Base-by-base conservation (phyloP, 1,140 invertebrate genomes). In the Leptinotarsa defecta region DNA sequence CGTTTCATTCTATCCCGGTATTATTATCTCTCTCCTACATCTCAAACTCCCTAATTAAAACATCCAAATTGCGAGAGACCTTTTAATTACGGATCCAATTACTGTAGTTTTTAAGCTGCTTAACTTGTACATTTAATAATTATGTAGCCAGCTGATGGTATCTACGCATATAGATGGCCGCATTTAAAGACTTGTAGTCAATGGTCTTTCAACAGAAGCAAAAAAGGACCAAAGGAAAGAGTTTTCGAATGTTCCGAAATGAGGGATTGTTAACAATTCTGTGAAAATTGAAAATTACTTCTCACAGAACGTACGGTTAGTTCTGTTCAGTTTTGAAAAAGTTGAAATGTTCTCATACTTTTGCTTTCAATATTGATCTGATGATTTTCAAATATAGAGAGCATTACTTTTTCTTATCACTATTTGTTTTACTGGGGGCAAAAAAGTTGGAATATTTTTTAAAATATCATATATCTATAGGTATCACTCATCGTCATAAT, bases 41-140 rank as follows among this genome's bases (percentile, higher is more conserved):
- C 43, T 69, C 68, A 34, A 69, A 27, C 75, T 71, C 73, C 69
- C 77, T 81, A 81, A 81, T 81, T 81, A 81, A 81, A 81, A 77
- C 80, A 81, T 81, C 80, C 80, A 78, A 81, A 81, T 81, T 81
- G 77, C 80, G 74, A 80, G 76, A 79, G 79, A 67, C 79, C 76
- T 79, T 81, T 81, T 81, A 81, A 81, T 81, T 81, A 81, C 76
- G 74, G 49, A 79, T 69, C 80, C 80, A 81, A 81, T 81, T 81
- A 81, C 77, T 73, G 78, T 79, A 80, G 77, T 80, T 81, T 80
- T 81, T 80, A 79, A 79, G 80, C 80, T 80, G 77, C 79, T 81
- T 79, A 81, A 80, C 75, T 80, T 81, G 79, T 80, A 80, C 77
- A 77, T 81, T 80, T 78, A 77, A 81, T 81, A 81, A 81, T 81